Evolutionary conservation across 23 tunicate species (phyloP).

Genomic region (Halocynthia roretzi): DNA sequence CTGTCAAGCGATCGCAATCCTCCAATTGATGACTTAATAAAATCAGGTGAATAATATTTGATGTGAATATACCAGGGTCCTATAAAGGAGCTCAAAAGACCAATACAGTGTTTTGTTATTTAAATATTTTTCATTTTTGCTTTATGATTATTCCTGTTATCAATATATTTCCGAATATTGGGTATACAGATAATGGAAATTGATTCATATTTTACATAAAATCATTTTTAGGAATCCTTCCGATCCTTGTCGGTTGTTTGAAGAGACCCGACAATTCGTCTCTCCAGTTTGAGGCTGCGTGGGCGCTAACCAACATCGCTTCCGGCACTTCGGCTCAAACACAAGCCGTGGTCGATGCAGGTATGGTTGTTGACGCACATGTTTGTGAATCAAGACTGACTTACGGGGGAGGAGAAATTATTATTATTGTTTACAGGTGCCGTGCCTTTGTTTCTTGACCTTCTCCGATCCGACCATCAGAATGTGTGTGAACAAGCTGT

Average conservation of each 20-base stretch:
- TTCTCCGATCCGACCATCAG: conserved; percentile 80
- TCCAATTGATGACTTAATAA: conserved; percentile 94
- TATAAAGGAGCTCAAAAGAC: neutral
- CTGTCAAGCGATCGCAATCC: conserved; percentile 96
- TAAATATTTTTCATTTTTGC: neutral
- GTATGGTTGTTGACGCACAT: conserved; percentile 25
- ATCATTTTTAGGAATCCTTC: conserved; percentile 94
- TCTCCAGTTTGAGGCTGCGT: conserved; percentile 98
- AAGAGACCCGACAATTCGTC: conserved; percentile 63
- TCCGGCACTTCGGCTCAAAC: conserved; percentile 96
- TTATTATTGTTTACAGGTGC: conserved; percentile 50
- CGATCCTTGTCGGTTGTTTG: conserved; percentile 83
- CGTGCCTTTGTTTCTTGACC: conserved; percentile 75
- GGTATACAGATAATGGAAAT: no score
- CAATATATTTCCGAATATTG: no score
- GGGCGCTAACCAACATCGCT: conserved; percentile 99
- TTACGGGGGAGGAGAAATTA: neutral
- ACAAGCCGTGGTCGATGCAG: conserved; percentile 98
- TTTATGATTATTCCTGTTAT: neutral
- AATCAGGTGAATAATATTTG: conserved; percentile 45
- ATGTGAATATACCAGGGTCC: neutral
- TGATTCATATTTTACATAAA: no score
- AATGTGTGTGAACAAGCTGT: conserved; percentile 99
- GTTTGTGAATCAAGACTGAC: neutral
- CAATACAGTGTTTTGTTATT: neutral